phyloP scores from a whole-genome alignment of 2,888 invertebrate genomes.

The Cheilosia urbana region DNA sequence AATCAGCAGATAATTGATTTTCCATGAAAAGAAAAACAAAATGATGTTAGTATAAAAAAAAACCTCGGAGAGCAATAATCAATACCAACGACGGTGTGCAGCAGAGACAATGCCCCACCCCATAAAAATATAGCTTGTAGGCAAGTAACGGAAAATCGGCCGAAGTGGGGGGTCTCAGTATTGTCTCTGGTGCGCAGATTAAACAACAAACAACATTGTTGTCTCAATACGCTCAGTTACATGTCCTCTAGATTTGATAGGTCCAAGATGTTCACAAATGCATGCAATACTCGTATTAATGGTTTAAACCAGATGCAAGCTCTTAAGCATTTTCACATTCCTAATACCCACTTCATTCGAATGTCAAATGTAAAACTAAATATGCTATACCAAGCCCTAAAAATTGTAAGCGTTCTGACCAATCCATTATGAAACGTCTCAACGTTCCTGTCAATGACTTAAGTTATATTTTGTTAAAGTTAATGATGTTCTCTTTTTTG shows the following conservation, averaged over 20 bases:
- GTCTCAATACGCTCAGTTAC: no score
- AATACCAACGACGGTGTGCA: no score
- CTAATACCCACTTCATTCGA: not conserved
- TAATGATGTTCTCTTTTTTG: slow-evolving; percentile 12
- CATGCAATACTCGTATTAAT: not conserved
- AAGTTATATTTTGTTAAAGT: slow-evolving; percentile 8
- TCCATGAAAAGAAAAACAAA: no score
- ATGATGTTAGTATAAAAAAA: no score
- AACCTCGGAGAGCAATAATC: no score
- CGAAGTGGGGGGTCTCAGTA: no score
- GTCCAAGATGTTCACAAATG: not conserved
- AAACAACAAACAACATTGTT: no score
- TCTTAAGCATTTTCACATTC: not conserved
- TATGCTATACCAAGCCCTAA: not conserved
- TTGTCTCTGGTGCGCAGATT: no score
- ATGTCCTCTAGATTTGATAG: not conserved
- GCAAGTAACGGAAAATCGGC: no score
- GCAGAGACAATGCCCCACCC: no score
- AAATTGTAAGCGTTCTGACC: slow-evolving; percentile 12
- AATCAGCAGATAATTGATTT: no score
- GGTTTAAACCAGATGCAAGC: not conserved
- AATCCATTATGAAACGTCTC: slow-evolving; percentile 9
- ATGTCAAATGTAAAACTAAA: not conserved
- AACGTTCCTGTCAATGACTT: slow-evolving; percentile 6
- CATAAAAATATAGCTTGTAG: no score